These are phyloP conservation scores for Papilio gigon DNA, from an alignment of 2,888 invertebrate species.

Conservation along the genomic window DNA sequence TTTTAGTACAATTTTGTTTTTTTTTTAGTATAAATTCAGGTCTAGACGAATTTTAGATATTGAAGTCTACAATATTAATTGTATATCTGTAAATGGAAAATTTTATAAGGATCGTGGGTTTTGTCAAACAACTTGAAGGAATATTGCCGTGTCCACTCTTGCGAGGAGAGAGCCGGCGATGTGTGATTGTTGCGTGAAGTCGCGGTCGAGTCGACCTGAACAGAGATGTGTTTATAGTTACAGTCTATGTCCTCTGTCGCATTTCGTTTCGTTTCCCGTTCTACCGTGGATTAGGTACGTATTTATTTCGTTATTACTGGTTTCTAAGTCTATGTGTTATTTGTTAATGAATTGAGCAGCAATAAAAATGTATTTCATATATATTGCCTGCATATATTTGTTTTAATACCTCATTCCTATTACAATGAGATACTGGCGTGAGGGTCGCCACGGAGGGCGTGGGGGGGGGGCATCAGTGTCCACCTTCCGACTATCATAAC, in stretches of 20 bases:
- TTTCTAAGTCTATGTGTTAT: constrained; percentile 78
- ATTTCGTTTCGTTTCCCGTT: constrained; percentile 55
- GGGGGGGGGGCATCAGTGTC: no score
- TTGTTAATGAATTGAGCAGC: constrained; percentile 77
- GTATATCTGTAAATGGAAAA: constrained; percentile 60
- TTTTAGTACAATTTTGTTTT: constrained; percentile 77
- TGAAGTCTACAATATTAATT: constrained; percentile 59
- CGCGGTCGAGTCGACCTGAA: constrained; percentile 46
- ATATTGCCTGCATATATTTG: constrained; percentile 62
- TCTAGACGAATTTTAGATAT: constrained; percentile 59
- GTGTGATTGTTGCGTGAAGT: not conserved
- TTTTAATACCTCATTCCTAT: constrained; percentile 44
- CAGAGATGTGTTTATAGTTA: constrained; percentile 53
- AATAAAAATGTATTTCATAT: constrained; percentile 75
- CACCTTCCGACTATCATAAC: no score
- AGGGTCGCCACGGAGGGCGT: no score
- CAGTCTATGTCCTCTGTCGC: constrained; percentile 64
- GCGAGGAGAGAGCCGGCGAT: not conserved
- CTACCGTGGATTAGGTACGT: constrained; percentile 73
- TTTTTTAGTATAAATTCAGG: constrained; percentile 69
- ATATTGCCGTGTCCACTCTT: not conserved
- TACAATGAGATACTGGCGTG: no score
- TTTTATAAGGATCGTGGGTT: constrained; percentile 42
- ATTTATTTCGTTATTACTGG: constrained; percentile 81
- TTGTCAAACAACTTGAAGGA: not conserved